Evolutionary conservation across 2,113 vertebrate species (phyloP), one percentile per base, ranked within the genome.

Genomic region (Hyaena hyaena): DNA sequence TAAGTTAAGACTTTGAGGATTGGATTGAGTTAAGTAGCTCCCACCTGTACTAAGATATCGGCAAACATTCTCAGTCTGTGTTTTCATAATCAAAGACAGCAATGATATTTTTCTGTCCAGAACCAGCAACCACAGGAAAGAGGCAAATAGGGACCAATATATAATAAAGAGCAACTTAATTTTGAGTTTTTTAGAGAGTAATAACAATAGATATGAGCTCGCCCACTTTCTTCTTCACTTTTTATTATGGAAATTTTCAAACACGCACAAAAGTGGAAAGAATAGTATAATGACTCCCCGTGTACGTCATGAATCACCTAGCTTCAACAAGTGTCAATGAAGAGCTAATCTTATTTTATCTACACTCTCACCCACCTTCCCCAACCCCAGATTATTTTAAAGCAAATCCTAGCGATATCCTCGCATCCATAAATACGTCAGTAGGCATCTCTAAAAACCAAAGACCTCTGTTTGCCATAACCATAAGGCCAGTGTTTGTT

Each of bases 211-310:
- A 76, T 76, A 96, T 96, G 92, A 97, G 80, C 43, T 96, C 74
- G 1, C 80, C 66, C 90, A 96, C 95, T 85, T 94, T 96, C 92
- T 97, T 83, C 83, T 97, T 94, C 91, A 96, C 45, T 95, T 97
- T 97, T 97, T 98, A 94, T 90, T 82, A 95, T 97, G 96, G 90
- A 98, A 97, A 97, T 96, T 90, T 96, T 84, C 10, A 66, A 94
- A 88, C 66, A 95, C 24, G 71, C 61, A 85, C 85, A 73, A 92
- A 96, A 94, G 66, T 74, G 80, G 88, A 93, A 89, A 97, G 90
- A 96, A 92, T 48, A 85, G 82, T 94, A 79, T 90, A 96, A 97
- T 88, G 93, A 97, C 90, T 96, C 71, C 26, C 53, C 39, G 9
- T 82, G 50, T 85, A 94, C 28, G 28, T 83, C 73, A 96, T 97